These are phyloP conservation scores for Aphyosemion australe DNA, from an alignment of 2,113 vertebrate species.

Conservation along the genomic window DNA sequence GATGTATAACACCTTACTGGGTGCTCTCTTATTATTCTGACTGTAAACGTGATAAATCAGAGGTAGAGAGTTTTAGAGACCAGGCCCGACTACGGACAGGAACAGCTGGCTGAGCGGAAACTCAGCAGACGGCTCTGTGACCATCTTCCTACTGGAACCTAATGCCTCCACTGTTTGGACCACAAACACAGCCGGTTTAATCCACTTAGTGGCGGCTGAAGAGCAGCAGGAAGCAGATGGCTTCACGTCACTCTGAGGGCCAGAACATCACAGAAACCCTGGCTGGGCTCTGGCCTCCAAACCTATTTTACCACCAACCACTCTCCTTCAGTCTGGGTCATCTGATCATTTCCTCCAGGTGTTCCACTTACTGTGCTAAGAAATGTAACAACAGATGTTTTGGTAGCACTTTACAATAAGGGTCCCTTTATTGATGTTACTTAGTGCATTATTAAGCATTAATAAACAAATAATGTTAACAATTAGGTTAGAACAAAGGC, in stretches of 20 bases:
- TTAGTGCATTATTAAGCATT: too few species aligned
- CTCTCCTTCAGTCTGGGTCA: constrained; percentile 8
- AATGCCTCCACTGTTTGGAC: constrained; percentile 2
- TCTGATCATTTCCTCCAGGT: too few species aligned
- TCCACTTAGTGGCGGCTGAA: constrained; percentile 60
- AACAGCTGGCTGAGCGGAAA: constrained; percentile 54
- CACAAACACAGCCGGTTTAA: constrained; percentile 41
- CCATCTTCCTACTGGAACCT: constrained; percentile 15
- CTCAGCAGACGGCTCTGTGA: constrained; percentile 25
- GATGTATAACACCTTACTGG: too few species aligned
- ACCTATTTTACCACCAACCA: constrained; percentile 42
- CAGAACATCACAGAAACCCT: constrained; percentile 33
- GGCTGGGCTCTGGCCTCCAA: constrained; percentile 56
- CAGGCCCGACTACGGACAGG: constrained; percentile 10
- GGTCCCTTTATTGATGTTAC: too few species aligned
- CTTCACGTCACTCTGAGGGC: constrained; percentile 49
- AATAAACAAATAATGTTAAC: too few species aligned
- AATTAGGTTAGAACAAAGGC: too few species aligned
- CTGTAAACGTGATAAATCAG: too few species aligned
- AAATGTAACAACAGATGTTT: too few species aligned
- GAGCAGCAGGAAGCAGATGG: constrained; percentile 61
- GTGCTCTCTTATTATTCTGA: too few species aligned
- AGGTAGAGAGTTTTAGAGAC: neutral
- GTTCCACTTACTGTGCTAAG: too few species aligned
- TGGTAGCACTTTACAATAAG: too few species aligned